Base-by-base conservation (phyloP, 2,113 vertebrate genomes). In the Macquaria australasica region DNA sequence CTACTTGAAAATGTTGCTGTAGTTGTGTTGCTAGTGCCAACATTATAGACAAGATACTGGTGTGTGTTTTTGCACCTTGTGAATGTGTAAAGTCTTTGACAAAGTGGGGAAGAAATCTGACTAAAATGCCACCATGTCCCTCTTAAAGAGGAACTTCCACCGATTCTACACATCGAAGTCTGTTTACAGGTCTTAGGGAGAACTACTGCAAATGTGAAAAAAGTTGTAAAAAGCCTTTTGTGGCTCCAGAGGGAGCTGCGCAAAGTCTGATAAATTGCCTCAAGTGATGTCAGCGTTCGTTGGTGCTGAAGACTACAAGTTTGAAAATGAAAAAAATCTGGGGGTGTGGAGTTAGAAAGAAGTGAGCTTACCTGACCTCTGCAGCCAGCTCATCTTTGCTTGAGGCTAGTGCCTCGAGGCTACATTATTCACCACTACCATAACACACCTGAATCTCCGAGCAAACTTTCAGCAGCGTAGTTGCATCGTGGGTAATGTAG, bases 51-150 rank as follows among this genome's bases (percentile, higher is more conserved):
- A 87, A 70, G 55, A 69, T 84, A 43, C 55, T 25, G 28, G 60
- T 37, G 73, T 72, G 84, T 81, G 81, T 80, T 89, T 87, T 87
- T 88, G 72, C 81, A 89, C 73, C 48, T 66, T 58, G 25, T 20
- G 74, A 69, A 79, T 41, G 84, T 81, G 89, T 77, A 39, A 88
- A 88, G 67, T 86, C 63, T 77, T 69, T 20, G 28, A 76, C 15
- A 72, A 71, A 9, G n/a, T 50, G 31, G 37, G 50, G 20, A 16
- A 23, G 73, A 55, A 62, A 50, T 76, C 4, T 8, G 39, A 80
- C 34, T 31, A 41, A 77, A 77, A 56, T 41, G 18, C 23, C 5
- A 20, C 14, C 63, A 60, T 31, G 25, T 51, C 58, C 37, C 20
- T 21, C 18, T 62, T 41, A 68, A 73, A 60, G 8, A 8, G 8